These are phyloP conservation scores for Pammene aurita DNA, from an alignment of 2,888 invertebrate species.

Conservation along the genomic window DNA sequence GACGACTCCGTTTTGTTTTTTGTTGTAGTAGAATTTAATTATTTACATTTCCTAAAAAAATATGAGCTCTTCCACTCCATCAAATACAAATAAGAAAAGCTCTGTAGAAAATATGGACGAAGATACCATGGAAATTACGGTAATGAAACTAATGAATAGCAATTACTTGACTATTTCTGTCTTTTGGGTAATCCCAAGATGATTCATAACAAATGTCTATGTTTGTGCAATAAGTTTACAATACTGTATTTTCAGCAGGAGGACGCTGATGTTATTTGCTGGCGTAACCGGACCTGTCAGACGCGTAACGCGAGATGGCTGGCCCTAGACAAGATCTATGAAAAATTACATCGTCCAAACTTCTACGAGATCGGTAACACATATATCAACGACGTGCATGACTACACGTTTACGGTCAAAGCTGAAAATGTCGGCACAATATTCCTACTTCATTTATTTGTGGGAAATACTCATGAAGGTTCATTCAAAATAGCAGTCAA, in stretches of 20 bases:
- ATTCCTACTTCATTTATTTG: constrained; percentile 69
- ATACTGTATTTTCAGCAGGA: constrained; percentile 51
- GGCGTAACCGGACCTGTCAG: constrained; percentile 59
- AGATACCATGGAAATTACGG: constrained; percentile 32
- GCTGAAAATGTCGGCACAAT: constrained; percentile 62
- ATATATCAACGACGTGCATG: constrained; percentile 62
- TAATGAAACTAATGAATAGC: constrained; percentile 3
- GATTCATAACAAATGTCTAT: constrained; percentile 22
- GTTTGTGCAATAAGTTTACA: constrained; percentile 22
- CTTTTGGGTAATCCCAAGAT: neutral
- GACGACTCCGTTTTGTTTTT: neutral
- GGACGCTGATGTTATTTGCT: constrained; percentile 57
- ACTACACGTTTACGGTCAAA: constrained; percentile 69
- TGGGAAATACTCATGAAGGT: constrained; percentile 60
- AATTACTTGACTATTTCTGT: neutral
- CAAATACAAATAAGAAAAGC: constrained; percentile 24
- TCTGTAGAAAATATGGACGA: constrained; percentile 39
- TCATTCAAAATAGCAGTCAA: constrained; percentile 60
- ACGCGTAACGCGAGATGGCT: constrained; percentile 68
- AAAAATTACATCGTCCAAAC: constrained; percentile 67
- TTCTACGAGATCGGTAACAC: constrained; percentile 74
- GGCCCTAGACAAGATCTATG: constrained; percentile 62
- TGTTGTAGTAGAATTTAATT: too few species aligned
- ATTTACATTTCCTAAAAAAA: neutral
- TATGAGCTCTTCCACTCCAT: neutral